phyloP scores from a whole-genome alignment of 35 echinoderm and acorn worm genomes.

The Heliocidaris erythrogramma region DNA sequence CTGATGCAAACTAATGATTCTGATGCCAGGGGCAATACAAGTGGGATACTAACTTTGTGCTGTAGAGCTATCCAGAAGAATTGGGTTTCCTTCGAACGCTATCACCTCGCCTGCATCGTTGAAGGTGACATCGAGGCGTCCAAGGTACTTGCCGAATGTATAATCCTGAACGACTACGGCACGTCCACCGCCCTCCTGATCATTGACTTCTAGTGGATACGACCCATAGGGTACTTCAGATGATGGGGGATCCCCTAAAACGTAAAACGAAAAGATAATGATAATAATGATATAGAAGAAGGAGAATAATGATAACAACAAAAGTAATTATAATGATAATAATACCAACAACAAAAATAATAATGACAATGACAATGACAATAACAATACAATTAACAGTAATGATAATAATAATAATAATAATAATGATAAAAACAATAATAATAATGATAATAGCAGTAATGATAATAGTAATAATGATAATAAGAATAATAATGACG shows the following conservation, averaged over 20 bases:
- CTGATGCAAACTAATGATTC: not conserved
- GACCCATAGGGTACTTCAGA: slow-evolving; percentile 59
- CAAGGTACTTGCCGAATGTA: slow-evolving; percentile 90
- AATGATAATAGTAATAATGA: too few species aligned
- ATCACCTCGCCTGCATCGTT: slow-evolving; percentile 68
- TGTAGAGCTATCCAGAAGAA: slow-evolving; percentile 64
- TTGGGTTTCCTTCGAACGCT: slow-evolving; percentile 77
- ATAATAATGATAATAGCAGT: too few species aligned
- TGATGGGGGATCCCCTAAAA: slow-evolving; percentile 69
- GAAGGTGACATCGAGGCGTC: slow-evolving; percentile 78
- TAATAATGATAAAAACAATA: too few species aligned
- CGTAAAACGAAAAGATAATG: not conserved
- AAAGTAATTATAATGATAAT: too few species aligned
- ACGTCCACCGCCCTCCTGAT: slow-evolving; percentile 20
- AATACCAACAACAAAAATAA: too few species aligned
- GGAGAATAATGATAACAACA: too few species aligned
- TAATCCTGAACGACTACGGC: slow-evolving; percentile 86
- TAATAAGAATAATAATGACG: too few species aligned
- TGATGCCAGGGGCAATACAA: not conserved
- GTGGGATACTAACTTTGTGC: slow-evolving; percentile 63
- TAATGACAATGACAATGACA: too few species aligned
- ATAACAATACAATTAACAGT: too few species aligned
- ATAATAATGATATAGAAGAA: not conserved
- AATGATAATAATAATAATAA: too few species aligned
- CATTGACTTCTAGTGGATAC: slow-evolving; percentile 74